Percentiles rank a stretch among this genome's conserved stretches.
Conservation (phyloP, 2,797 vertebrate genomes). For the Chanos chanos region DNA sequence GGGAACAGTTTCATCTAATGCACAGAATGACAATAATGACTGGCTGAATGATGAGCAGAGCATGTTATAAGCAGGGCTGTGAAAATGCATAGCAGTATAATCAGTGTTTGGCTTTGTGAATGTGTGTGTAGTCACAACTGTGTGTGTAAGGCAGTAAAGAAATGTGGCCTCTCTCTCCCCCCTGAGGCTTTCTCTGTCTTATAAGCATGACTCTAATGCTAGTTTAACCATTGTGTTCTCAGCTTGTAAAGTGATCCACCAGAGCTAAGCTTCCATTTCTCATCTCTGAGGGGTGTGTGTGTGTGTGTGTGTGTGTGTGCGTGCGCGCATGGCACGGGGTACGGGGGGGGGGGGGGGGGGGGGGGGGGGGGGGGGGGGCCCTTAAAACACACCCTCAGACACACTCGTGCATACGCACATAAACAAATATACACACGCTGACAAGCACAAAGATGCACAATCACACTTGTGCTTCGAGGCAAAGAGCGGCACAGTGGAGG, state of each 20-base stretch:
- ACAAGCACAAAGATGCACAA: constrained; percentile 3
- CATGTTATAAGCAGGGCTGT: too few relatives aligned
- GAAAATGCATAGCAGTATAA: background rate
- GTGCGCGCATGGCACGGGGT: too few relatives aligned
- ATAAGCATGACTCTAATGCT: constrained; percentile 4
- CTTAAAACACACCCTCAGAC: background rate
- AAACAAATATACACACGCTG: background rate
- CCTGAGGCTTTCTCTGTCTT: constrained; percentile 6
- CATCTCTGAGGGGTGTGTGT: too few relatives aligned
- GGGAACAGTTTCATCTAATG: too few relatives aligned
- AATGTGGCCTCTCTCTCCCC: too few relatives aligned
- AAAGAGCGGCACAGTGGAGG: background rate
- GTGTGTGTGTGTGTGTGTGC: too few relatives aligned
- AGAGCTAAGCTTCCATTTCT: background rate
- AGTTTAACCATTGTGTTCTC: constrained; percentile 20
- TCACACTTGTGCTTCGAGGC: constrained; percentile 20
- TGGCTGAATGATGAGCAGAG: too few relatives aligned
- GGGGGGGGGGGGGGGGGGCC: too few relatives aligned
- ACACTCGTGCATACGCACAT: background rate
- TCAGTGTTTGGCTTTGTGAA: background rate
- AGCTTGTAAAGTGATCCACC: constrained; percentile 13
- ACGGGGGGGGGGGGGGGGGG: too few relatives aligned
- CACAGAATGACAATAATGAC: too few relatives aligned
- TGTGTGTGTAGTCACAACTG: background rate
- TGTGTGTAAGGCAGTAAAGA: background rate